Percentiles rank a stretch among this genome's conserved stretches.
Evolutionary conservation across 2,888 invertebrate species (phyloP).

Genomic region (Euzophera pinguis): DNA sequence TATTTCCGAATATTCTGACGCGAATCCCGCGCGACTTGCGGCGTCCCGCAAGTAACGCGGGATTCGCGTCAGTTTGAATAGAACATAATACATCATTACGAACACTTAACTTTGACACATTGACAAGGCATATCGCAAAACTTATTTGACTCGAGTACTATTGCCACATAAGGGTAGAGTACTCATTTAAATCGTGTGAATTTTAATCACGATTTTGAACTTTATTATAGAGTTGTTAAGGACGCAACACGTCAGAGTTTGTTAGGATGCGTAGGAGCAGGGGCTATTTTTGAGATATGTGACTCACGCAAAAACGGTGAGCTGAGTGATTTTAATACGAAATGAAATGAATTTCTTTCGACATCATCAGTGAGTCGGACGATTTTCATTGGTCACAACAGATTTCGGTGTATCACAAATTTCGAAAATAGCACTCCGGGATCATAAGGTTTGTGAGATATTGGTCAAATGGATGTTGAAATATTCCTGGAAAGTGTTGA

Average conservation of each 20-base stretch:
- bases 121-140: conserved; percentile 1
- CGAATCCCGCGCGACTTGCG: no score
- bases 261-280: conserved; percentile 7
- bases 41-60: no score
- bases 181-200: neutral
- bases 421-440: no score
- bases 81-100: neutral
- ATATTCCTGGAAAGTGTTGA: neutral
- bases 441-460: no score
- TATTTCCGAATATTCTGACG: neutral
- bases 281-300: neutral
- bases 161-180: conserved; percentile 5
- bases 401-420: no score
- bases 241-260: neutral
- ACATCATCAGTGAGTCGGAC: no score
- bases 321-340: no score
- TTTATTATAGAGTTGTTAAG: neutral
- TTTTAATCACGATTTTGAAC: neutral
- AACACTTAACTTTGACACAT: neutral
- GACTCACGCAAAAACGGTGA: no score
- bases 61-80: no score
- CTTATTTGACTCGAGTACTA: neutral
- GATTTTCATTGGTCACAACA: no score
- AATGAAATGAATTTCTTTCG: no score
- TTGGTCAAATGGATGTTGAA: conserved; percentile 5